Base-by-base conservation (phyloP, 2,113 vertebrate genomes). In the Boulengeromyrus knoepffleri region DNA sequence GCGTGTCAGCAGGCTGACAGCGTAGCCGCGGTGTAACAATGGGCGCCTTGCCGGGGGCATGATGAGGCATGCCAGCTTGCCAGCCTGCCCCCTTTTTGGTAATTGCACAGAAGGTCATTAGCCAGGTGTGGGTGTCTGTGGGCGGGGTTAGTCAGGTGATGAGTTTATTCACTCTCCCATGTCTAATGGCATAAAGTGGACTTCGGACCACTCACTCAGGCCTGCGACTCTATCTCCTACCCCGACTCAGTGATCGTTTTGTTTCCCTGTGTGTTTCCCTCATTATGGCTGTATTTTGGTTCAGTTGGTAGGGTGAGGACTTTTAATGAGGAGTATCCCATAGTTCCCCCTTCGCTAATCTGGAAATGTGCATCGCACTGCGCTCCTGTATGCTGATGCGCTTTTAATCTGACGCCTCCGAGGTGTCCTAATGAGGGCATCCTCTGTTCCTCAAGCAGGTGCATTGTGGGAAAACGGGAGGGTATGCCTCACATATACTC, bases 341-440 rank as follows among this genome's bases (percentile, higher is more conserved):
- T 31, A n/a, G 21, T 86, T 8, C 92, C 92, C 93, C 49, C 92
- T 17, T 10, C 1, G 5, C n/a, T 27, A 50, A 27, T 50, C 47
- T 86, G 84, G 84, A 50, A 19, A 9, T 36, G 47, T 49, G 46
- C 24, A 13, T 31, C 24, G 13, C 46, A 50, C 27, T 36, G 27
- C 53, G 47, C 84, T 92, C 88, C 95, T 95, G 93, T 96, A 96
- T 96, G 95, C 95, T 95, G 95, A 96, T 96, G 93, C 91, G 91
- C 91, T 93, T 91, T 93, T 96, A 96, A 96, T 96, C 95, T 96
- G 93, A 92, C 95, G 92, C 93, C 93, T 94, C 94, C 94, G 90
- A 90, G 91, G 91, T 90, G 93, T 93, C 91, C 93, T 96, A 96
- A 96, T 95, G 95, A 96, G 95, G 94, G 91, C 94, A 91, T 87